Conservation (phyloP, 2,888 invertebrate genomes). For the Diarsia brunnea region DNA sequence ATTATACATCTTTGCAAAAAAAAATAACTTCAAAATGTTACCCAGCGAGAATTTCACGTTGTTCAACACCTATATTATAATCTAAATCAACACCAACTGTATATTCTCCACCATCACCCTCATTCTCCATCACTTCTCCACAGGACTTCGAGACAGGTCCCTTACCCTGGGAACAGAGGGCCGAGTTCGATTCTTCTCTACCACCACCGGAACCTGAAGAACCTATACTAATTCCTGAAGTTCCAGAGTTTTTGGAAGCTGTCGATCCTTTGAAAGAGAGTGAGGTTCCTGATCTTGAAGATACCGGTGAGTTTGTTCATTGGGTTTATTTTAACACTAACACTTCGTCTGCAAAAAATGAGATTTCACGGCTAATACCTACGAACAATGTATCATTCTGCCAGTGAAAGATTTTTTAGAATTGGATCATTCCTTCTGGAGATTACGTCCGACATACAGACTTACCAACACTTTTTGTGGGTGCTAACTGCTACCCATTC, state of each 20-base stretch:
- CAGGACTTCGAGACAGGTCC: constrained; percentile 86
- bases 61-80: not conserved
- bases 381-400: no score
- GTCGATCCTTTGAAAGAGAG: constrained; percentile 84
- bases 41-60: not conserved
- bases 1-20: no score
- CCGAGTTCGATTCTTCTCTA: constrained; percentile 74
- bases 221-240: constrained; percentile 84
- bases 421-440: no score
- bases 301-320: constrained; percentile 76
- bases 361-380: no score
- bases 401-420: no score
- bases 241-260: constrained; percentile 83
- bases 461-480: no score
- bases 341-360: no score
- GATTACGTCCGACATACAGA: no score
- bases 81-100: constrained; percentile 40
- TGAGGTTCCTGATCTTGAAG: constrained; percentile 85
- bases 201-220: constrained; percentile 81
- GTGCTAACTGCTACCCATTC: no score
- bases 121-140: constrained; percentile 28
- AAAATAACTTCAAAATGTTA: not conserved
- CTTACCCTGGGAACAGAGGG: constrained; percentile 83
- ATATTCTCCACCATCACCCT: constrained; percentile 50
- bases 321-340: not conserved